Base-by-base conservation (phyloP, 37 sponge, comb jelly and placozoan species). In the Ianthella basta region DNA sequence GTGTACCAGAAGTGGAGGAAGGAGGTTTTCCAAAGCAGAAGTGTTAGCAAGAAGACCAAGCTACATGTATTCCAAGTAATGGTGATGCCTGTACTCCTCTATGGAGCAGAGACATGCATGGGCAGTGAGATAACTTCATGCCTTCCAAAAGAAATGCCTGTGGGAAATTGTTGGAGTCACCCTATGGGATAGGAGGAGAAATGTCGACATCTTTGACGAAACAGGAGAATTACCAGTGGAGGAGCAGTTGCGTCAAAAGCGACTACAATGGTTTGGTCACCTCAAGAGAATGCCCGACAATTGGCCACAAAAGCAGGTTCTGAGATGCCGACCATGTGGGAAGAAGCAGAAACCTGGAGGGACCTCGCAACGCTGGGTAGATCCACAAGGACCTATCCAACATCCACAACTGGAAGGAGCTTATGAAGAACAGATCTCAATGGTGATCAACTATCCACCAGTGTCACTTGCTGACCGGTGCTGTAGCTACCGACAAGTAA, bases 1-100 rank as follows among this genome's bases (percentile, higher is more conserved):
- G 73, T 72, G 73, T 72, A 72, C 73, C 73, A 72, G 39, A 72
- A 30, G 39, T 72, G 73, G 73, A 6, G 73, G 30, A 72, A 33
- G 39, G 39, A 72, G 30, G 73, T 72, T 72, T 72, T 72, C 39
- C 10, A 40, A 40, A 72, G 73, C 19, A 72, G 39, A 15, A 15
- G 19, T 72, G 38, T 72, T 29, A 34, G 12, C 36, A 72, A 72
- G 73, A 72, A 8, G 14, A 72, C 73, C 73, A 72, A 72, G 39
- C 5, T 72, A 29, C 73, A 33, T 34, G 73, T 72, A 8, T 33
- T 72, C 14, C 40, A 8, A 72, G 10, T 15, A 8, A 15, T 72
- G 73, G 73, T 72, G 39, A 72, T 72, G 73, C 19, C 41, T 34
- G 41, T 72, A 13, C 73, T 72, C 36, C 73, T 72, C 19, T 72